These are phyloP conservation scores for Kuschelorhynchus macadamiae DNA, from an alignment of 2,888 invertebrate genomes.

Conservation along the genomic window DNA sequence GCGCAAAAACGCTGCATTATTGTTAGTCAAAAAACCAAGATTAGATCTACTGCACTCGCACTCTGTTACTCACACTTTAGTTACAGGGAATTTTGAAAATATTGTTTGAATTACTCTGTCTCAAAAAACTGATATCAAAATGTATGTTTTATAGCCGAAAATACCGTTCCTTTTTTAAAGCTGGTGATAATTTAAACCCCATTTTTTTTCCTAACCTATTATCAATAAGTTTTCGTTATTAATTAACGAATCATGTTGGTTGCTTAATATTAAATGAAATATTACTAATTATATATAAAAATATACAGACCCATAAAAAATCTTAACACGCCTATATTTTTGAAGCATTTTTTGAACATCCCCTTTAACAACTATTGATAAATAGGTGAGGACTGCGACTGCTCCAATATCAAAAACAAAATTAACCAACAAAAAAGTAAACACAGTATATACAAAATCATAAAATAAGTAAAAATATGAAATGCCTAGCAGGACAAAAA, in stretches of 20 bases:
- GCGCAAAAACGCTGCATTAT: background rate
- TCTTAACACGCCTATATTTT: background rate
- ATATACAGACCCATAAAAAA: background rate
- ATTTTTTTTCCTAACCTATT: slow-evolving; percentile 12
- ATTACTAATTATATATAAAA: no score
- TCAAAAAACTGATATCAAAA: slow-evolving; percentile 30
- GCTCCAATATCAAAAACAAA: slow-evolving; percentile 17
- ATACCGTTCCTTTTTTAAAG: slow-evolving; percentile 48
- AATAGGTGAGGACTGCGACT: slow-evolving; percentile 20
- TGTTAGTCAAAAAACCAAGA: slow-evolving; percentile 44
- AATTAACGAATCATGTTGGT: no score
- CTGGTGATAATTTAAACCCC: slow-evolving; percentile 60
- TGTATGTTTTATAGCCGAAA: slow-evolving; percentile 25
- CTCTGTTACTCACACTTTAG: slow-evolving; percentile 42
- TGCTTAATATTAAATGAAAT: no score
- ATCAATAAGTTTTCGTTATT: slow-evolving; percentile 14
- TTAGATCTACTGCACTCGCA: slow-evolving; percentile 26
- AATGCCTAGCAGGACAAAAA: slow-evolving; percentile 35
- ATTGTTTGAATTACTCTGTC: slow-evolving; percentile 32
- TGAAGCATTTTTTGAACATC: background rate
- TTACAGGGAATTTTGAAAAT: slow-evolving; percentile 41
- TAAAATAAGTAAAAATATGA: slow-evolving; percentile 24
- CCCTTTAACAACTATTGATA: slow-evolving; percentile 4
- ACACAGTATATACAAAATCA: slow-evolving; percentile 37
- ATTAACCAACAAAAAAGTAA: slow-evolving; percentile 19